A percentile compares a stretch with the other conserved stretches of the same genome.
These are phyloP conservation scores for Pagrus major DNA, from an alignment of 2,113 vertebrate species.

Conservation along the genomic window DNA sequence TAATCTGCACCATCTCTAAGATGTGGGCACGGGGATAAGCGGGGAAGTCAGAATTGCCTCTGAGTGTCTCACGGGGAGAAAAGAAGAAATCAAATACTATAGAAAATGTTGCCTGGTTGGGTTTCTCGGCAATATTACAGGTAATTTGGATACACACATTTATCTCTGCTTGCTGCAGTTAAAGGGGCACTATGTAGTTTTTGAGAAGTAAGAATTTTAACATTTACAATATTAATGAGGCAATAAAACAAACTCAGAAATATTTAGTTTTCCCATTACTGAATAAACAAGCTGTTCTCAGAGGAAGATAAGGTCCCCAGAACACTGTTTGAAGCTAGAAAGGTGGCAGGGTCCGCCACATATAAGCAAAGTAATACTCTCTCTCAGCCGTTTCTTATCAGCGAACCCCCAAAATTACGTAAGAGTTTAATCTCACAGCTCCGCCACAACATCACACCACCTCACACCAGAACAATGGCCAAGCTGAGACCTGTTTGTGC, in stretches of 20 bases:
- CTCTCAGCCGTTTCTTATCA: constrained; percentile 23
- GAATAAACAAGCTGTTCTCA: too few species aligned
- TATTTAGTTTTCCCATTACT: too few species aligned
- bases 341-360: too few species aligned
- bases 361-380: too few species aligned
- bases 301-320: too few species aligned
- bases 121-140: constrained; percentile 7
- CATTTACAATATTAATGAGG: too few species aligned
- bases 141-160: constrained; percentile 3
- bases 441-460: constrained; percentile 30
- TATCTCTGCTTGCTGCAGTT: constrained; percentile 12
- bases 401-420: constrained; percentile 50
- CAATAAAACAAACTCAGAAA: too few species aligned
- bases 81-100: background rate
- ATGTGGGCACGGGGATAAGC: constrained; percentile 1
- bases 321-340: too few species aligned
- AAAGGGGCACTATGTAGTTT: too few species aligned
- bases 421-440: constrained; percentile 61
- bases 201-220: too few species aligned
- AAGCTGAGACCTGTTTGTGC: constrained; percentile 16
- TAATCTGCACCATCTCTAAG: constrained; percentile 31
- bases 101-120: constrained; percentile 15
- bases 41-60: background rate
- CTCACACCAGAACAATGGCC: constrained; percentile 51
- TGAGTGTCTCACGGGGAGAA: background rate